Evolutionary conservation across 1,140 invertebrate genomes (phyloP).

Genomic region (Hesperophylax magnus): DNA sequence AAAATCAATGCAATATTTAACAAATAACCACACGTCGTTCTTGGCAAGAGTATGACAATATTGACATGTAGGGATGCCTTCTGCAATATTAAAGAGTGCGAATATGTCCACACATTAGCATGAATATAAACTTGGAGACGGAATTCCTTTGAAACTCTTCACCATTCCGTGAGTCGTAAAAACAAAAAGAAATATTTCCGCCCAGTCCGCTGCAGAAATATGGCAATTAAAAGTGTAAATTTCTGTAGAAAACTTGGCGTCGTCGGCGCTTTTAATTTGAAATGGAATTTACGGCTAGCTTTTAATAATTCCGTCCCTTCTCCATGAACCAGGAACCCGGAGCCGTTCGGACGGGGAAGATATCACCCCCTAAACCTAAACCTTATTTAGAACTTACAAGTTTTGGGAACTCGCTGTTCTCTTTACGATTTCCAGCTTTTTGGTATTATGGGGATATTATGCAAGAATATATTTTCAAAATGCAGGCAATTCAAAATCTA

Average conservation of each 20-base stretch:
- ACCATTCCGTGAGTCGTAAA: constrained; percentile 12
- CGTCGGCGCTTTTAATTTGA: constrained; percentile 40
- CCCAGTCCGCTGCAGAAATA: constrained; percentile 35
- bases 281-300: constrained; percentile 38
- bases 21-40: too few species aligned
- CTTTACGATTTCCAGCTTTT: background rate
- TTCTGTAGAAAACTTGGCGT: constrained; percentile 38
- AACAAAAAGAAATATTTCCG: constrained; percentile 32
- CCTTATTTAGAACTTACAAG: constrained; percentile 6
- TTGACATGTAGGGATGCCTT: too few species aligned
- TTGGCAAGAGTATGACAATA: too few species aligned
- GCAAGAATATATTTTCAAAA: background rate
- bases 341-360: constrained; percentile 1
- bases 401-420: background rate
- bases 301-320: constrained; percentile 36
- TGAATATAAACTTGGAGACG: background rate
- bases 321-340: too few species aligned
- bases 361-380: constrained; percentile 15
- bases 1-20: too few species aligned
- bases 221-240: constrained; percentile 44
- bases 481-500: too few species aligned
- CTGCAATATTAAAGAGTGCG: too few species aligned
- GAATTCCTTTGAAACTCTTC: constrained; percentile 12
- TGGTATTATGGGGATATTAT: background rate
- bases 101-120: background rate